Base-by-base conservation (phyloP, 2,888 invertebrate species). In the Vandiemenella viatica region DNA sequence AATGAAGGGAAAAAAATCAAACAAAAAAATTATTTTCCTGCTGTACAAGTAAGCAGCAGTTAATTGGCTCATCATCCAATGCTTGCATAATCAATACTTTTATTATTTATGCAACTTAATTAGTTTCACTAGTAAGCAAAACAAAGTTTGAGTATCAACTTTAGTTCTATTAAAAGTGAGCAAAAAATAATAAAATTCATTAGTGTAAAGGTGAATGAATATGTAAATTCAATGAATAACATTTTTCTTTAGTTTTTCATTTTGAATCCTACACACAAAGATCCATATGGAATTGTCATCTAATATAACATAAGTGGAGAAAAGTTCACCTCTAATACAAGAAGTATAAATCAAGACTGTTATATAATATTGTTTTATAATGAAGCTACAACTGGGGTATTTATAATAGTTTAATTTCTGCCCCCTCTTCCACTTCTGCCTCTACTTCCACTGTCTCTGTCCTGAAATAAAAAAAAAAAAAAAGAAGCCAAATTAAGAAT, bases 351-450 rank as follows among this genome's bases (percentile, higher is more conserved):
- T 49, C 48, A 48, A 42, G 37, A 51, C 22, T 46, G 45, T 50
- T 48, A 52, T 21, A 48, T 40, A 51, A 46, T 46, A 32, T 50
- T 32, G 32, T 32, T 32, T 32, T 13, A 32, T 32, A 32, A n/a
- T n/a, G 32, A 32, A 32, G 32, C 32, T 32, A 32, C 10, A 13
- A 4, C n/a, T 10, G 32, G 32, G 10, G 32, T 13, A 32, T 4
- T 10, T 2, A 13, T 13, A 4, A n/a, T 17, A n/a, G 23, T 42
- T 45, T 54, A 50, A 49, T 53, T 53, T 41, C 55, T 53, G 17
- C 52, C 50, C 41, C 55, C 52, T 41, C 55, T 48, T 45, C 53
- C 50, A n/a, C 53, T 53, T 26, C 52, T 45, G 8, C 52, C 53
- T 43, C 55, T 49, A 19, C 52, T 49, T 6, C 54, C 49, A 5